Evolutionary conservation across 2,888 invertebrate genomes (phyloP).

Genomic region (Melinaea marsaeus): DNA sequence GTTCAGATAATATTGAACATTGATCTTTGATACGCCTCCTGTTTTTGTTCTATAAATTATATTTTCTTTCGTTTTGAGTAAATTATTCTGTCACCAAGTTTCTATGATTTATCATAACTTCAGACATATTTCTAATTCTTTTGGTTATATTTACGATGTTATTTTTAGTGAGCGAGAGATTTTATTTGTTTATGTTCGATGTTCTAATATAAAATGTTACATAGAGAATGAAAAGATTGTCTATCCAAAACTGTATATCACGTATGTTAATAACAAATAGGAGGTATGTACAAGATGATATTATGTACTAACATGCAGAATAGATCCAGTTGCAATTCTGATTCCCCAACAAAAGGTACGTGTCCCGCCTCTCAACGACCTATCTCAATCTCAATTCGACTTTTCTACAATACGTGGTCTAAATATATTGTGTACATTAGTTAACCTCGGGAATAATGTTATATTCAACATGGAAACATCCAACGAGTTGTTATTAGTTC

Average conservation of each 20-base stretch:
- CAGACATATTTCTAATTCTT: constrained; percentile 14
- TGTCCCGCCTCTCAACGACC: constrained; percentile 30
- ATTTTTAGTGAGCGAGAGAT: too few relatives aligned
- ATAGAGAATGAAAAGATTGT: too few relatives aligned
- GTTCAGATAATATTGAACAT: constrained; percentile 45
- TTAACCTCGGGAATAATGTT: constrained; percentile 21
- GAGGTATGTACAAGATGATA: constrained; percentile 23
- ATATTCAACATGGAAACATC: constrained; percentile 1
- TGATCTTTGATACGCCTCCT: constrained; percentile 30
- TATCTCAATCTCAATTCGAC: constrained; percentile 29
- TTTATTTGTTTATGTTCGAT: too few relatives aligned
- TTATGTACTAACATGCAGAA: constrained; percentile 34
- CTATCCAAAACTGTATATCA: background rate
- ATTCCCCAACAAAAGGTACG: constrained; percentile 31
- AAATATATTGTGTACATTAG: constrained; percentile 26
- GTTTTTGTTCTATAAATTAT: constrained; percentile 25
- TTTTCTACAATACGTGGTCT: constrained; percentile 29
- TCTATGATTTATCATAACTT: constrained; percentile 24
- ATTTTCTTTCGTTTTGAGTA: constrained; percentile 17
- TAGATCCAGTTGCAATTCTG: constrained; percentile 26
- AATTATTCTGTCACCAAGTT: constrained; percentile 27
- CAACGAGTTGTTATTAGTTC: constrained; percentile 1
- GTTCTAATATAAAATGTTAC: too few relatives aligned
- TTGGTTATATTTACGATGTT: too few relatives aligned
- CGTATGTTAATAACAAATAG: constrained; percentile 8